Conservation (phyloP, 2,888 invertebrate genomes). For the Spisula subtruncata region DNA sequence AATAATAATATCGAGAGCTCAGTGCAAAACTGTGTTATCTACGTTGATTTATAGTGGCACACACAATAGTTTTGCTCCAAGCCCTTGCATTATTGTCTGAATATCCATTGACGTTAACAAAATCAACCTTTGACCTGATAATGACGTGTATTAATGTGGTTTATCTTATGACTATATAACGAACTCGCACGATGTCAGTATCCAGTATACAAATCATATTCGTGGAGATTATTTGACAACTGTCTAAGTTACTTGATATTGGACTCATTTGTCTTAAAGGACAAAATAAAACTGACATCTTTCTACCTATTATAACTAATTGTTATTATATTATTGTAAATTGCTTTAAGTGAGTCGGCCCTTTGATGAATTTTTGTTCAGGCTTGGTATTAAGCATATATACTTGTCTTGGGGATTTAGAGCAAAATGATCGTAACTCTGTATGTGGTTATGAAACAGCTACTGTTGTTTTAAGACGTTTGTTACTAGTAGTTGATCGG, state of each 20-base stretch:
- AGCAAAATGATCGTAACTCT: not conserved
- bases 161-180: conserved; percentile 11
- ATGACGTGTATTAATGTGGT: conserved; percentile 48
- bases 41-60: too few species aligned
- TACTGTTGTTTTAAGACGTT: too few species aligned
- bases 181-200: conserved; percentile 41
- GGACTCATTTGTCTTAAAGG: conserved; percentile 5
- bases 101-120: not conserved
- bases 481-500: not conserved
- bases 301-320: not conserved
- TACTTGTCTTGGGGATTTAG: too few species aligned
- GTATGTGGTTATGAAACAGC: too few species aligned
- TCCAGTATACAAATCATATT: conserved; percentile 36
- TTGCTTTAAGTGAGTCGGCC: not conserved
- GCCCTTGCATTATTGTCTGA: too few species aligned
- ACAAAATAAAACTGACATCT: conserved; percentile 16
- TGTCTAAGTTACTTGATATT: not conserved
- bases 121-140: conserved; percentile 55
- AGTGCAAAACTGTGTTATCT: too few species aligned
- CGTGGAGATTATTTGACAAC: conserved; percentile 26
- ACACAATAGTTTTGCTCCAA: too few species aligned
- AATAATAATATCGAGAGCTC: too few species aligned
- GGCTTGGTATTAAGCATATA: not conserved
- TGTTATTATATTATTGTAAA: not conserved
- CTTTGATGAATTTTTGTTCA: conserved; percentile 9